Conservation (phyloP, 2,797 vertebrate genomes). For the Tadarida brasiliensis region DNA sequence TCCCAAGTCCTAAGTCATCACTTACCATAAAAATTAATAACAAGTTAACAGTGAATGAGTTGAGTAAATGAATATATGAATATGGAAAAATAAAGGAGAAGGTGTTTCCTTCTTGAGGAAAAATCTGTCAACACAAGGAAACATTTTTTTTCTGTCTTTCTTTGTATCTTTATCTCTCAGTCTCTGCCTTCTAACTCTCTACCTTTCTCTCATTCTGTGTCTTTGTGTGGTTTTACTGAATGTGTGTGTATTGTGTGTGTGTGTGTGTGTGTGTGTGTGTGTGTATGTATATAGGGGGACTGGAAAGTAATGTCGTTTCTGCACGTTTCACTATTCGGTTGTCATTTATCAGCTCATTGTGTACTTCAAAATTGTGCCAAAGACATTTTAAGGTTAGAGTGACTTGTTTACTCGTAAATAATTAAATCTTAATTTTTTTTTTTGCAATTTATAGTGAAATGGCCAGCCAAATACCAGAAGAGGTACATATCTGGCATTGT, state of each 20-base stretch:
- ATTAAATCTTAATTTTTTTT: too few relatives aligned
- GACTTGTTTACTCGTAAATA: too few relatives aligned
- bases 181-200: not conserved
- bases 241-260: not conserved
- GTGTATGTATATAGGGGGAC: too few relatives aligned
- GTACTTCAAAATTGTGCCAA: too few relatives aligned
- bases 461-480: too few relatives aligned
- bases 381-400: too few relatives aligned
- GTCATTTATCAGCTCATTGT: too few relatives aligned
- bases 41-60: not conserved
- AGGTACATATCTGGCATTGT: too few relatives aligned
- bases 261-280: too few relatives aligned
- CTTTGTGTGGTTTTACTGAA: not conserved
- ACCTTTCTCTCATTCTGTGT: not conserved
- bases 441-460: too few relatives aligned
- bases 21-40: not conserved
- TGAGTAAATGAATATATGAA: not conserved
- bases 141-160: not conserved
- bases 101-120: not conserved
- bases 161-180: not conserved
- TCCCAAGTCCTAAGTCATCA: not conserved
- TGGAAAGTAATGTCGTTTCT: too few relatives aligned
- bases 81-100: not conserved
- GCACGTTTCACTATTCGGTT: too few relatives aligned
- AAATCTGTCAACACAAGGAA: not conserved